Evolutionary conservation across 2,888 invertebrate genomes (phyloP).

Genomic region (Acanthosepion esculentum): DNA sequence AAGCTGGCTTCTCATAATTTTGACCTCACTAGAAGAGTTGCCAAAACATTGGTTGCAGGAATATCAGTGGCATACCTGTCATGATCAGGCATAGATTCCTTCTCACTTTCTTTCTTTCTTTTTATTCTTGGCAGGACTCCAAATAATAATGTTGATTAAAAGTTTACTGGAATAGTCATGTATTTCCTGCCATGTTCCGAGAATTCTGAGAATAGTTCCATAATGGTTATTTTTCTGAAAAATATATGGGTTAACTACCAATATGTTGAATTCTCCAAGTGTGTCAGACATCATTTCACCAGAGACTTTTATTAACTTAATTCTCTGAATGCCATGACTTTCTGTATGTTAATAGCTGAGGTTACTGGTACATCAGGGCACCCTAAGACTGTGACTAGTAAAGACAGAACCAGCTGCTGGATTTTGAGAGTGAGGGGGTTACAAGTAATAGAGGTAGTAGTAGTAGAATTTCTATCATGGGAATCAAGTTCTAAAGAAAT

Average conservation of each 20-base stretch:
- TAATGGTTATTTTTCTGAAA: background rate
- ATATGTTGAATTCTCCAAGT: background rate
- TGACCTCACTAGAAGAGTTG: too few species aligned
- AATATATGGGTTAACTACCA: background rate
- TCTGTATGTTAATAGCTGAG: background rate
- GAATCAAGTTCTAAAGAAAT: background rate
- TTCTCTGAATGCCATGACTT: background rate
- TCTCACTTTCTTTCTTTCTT: too few species aligned
- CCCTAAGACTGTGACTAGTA: background rate
- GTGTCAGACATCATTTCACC: conserved; percentile 33
- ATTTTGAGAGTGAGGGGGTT: background rate
- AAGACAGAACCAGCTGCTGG: background rate
- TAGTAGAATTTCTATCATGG: background rate
- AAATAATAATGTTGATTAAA: background rate
- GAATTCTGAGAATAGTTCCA: background rate
- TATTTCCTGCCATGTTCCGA: background rate
- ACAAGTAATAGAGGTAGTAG: background rate
- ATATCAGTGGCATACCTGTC: too few species aligned
- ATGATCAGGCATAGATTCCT: too few species aligned
- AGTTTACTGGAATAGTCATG: background rate
- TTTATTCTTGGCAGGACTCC: background rate
- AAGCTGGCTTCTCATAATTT: too few species aligned
- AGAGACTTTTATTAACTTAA: conserved; percentile 4
- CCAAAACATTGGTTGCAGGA: too few species aligned
- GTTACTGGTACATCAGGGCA: background rate